Evolutionary conservation across 1,140 invertebrate species (phyloP).

Genomic region (Eumeta japonica): DNA sequence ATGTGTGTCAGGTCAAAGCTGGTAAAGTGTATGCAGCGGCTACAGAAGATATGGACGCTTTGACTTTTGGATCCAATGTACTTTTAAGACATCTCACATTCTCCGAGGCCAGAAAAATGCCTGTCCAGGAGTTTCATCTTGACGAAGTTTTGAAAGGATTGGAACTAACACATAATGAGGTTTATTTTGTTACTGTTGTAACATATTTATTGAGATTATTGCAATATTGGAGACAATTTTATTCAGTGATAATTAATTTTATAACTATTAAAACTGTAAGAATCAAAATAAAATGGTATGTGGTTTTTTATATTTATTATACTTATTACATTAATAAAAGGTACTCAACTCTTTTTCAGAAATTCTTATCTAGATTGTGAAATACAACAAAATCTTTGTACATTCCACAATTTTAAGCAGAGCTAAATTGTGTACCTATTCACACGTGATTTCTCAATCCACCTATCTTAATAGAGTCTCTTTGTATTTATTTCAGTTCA

Average conservation of each 20-base stretch:
- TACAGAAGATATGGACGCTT: conserved; percentile 99
- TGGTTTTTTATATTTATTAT: conserved; percentile 6
- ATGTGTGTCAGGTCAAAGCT: conserved; percentile 65
- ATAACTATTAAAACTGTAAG: not conserved
- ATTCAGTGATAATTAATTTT: not conserved
- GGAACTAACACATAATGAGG: conserved; percentile 77
- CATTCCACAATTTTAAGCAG: conserved; percentile 1
- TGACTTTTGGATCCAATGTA: conserved; percentile 92
- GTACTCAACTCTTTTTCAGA: not conserved
- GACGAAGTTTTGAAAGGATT: conserved; percentile 81
- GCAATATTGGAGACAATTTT: not conserved
- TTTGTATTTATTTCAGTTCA: conserved; percentile 68
- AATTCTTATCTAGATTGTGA: conserved; percentile 5
- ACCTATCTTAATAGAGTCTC: too few species aligned
- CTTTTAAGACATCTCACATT: conserved; percentile 92
- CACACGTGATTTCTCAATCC: too few species aligned
- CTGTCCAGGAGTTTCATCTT: conserved; percentile 92
- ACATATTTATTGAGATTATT: too few species aligned
- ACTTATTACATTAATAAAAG: too few species aligned
- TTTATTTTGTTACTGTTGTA: too few species aligned
- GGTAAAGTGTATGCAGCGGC: conserved; percentile 96
- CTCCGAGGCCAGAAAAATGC: conserved; percentile 95
- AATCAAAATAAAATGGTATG: too few species aligned
- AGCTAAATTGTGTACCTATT: too few species aligned
- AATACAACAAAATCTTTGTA: conserved; percentile 3